phyloP scores from a whole-genome alignment of 2,113 vertebrate genomes.

The Platycercus adscitus region DNA sequence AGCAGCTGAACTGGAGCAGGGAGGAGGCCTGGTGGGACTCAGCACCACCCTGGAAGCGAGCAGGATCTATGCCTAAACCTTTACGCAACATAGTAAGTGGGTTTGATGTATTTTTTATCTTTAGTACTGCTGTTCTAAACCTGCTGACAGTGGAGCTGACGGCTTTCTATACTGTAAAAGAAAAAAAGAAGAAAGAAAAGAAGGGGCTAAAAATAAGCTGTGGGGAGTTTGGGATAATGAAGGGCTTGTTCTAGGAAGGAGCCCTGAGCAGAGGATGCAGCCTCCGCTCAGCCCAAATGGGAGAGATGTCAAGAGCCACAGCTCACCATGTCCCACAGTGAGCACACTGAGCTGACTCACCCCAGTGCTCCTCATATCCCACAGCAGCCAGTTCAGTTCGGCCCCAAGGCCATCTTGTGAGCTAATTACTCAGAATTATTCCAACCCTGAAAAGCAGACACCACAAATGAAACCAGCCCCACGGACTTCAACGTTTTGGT shows the following conservation, averaged over 20 bases:
- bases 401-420: background rate
- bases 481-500: background rate
- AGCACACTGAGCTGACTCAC: background rate
- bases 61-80: background rate
- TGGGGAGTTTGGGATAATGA: background rate
- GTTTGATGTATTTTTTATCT: background rate
- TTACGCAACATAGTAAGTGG: background rate
- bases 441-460: background rate
- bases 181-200: background rate
- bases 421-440: constrained; percentile 5
- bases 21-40: background rate
- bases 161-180: background rate
- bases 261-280: background rate
- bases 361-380: background rate
- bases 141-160: background rate
- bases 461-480: background rate
- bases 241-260: background rate
- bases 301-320: background rate
- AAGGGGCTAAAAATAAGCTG: constrained; percentile 34
- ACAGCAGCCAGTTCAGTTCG: background rate
- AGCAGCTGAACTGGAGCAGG: background rate
- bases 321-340: background rate
- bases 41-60: background rate
- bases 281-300: background rate
- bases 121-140: background rate